Base-by-base conservation (phyloP, 2,888 invertebrate species). In the Petrolisthes manimaculis region DNA sequence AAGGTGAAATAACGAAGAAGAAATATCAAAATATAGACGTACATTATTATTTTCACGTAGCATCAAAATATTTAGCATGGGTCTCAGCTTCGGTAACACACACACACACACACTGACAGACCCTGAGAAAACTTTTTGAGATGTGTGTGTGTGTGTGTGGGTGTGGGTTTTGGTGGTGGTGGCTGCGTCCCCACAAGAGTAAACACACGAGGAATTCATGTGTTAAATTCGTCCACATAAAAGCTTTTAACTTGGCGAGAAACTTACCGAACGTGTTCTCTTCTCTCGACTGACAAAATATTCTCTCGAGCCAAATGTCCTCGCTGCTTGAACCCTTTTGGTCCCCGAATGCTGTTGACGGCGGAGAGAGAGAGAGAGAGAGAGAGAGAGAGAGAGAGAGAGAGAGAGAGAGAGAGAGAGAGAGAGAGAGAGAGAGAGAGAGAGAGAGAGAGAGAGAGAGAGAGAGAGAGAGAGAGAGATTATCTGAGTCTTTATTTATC, bases 151-250 rank as follows among this genome's bases (percentile, higher is more conserved):
- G 67, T 67, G 2, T 67, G 14, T 14, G 67, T n/a, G n/a, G n/a
- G 67, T 67, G 2, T 67, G 14, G n/a, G n/a, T 14, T n/a, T 14
- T 1, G 67, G 14, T 67, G 67, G 67, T 12, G n/a, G 77, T 51
- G 51, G 77, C 51, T 24, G 51, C 18, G 77, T 71, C 77, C 77
- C 18, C 21, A 84, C 84, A 84, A 84, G 77, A n/a, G 84, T 84
- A 84, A 84, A 84, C 77, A 84, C 75, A 84, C 84, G 77, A 84
- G 84, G 84, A 84, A 77, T 84, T 84, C 84, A 84, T 84, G 77
- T 77, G 84, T 61, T 61, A 84, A 84, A 84, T 84, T 84, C 84
- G 77, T 61, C 61, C 77, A 77, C 77, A 53, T 77, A 84, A 81
- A 84, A 84, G 71, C 83, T 83, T 83, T 83, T 83, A 83, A 54